phyloP scores from a whole-genome alignment of 2,113 vertebrate species.

The Tamias sibiricus region DNA sequence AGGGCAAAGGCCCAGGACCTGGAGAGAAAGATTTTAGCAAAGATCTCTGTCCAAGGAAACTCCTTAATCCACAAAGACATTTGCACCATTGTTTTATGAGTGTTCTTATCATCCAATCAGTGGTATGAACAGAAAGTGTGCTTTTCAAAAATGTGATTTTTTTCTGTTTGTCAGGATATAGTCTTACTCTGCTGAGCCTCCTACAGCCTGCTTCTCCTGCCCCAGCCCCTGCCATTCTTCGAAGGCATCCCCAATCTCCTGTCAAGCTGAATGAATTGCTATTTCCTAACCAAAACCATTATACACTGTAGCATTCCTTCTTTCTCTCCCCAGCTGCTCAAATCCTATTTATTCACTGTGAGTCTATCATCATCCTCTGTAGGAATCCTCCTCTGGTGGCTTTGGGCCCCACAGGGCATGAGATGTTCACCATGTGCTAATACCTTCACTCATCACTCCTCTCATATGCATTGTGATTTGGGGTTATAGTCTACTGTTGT shows the following conservation, averaged over 20 bases:
- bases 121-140: not conserved
- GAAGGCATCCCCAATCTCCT: fast-evolving
- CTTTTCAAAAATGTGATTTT: not conserved
- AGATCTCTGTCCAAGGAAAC: not conserved
- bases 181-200: not conserved
- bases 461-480: not conserved
- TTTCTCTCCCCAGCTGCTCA: not conserved
- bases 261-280: not conserved
- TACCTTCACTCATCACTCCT: not conserved
- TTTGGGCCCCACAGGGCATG: not conserved
- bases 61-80: not conserved
- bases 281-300: not conserved
- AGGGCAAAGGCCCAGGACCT: not conserved
- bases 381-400: not conserved
- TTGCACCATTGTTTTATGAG: not conserved
- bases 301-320: not conserved
- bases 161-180: not conserved
- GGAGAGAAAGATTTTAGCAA: not conserved
- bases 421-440: too few relatives aligned
- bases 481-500: not conserved
- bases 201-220: not conserved
- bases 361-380: not conserved
- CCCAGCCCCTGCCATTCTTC: not conserved
- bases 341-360: not conserved
- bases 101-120: not conserved